phyloP scores from a whole-genome alignment of 2,797 vertebrate species.

The Chelidonichthys spinosus region DNA sequence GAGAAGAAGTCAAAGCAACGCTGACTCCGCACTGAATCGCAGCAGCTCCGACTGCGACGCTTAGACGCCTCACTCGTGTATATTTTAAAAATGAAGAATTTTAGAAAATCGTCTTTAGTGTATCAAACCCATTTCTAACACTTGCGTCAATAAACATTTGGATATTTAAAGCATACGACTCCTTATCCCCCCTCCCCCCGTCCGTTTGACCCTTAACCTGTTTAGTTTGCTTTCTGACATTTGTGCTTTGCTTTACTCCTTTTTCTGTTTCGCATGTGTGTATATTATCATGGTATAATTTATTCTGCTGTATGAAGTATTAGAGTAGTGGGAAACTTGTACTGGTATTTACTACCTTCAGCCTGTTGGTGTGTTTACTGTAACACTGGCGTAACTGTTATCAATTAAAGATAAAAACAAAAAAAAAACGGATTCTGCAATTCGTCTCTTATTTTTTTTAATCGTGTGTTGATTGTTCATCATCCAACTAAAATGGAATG shows the following conservation, averaged over 20 bases:
- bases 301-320: conserved; percentile 99
- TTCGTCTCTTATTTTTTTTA: conserved; percentile 31
- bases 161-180: conserved; percentile 82
- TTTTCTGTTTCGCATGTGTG: conserved; percentile 87
- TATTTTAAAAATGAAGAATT: conserved; percentile 81
- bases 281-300: conserved; percentile 99
- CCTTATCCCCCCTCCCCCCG: conserved; percentile 43
- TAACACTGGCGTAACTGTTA: conserved; percentile 99
- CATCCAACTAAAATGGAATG: neutral
- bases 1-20: conserved; percentile 57
- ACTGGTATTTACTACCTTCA: conserved; percentile 99
- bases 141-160: conserved; percentile 82
- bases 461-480: conserved; percentile 7
- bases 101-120: conserved; percentile 81
- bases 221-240: conserved; percentile 82
- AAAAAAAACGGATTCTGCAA: conserved; percentile 74
- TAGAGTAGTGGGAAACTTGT: conserved; percentile 98
- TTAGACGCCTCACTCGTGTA: conserved; percentile 77
- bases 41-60: conserved; percentile 63
- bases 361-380: conserved; percentile 99
- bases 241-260: conserved; percentile 84
- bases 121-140: conserved; percentile 84
- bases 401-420: conserved; percentile 90
- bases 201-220: conserved; percentile 74
- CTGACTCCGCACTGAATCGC: conserved; percentile 69